These are phyloP conservation scores for Macrobrachium rosenbergii DNA, from an alignment of 1,140 invertebrate species.

Conservation along the genomic window DNA sequence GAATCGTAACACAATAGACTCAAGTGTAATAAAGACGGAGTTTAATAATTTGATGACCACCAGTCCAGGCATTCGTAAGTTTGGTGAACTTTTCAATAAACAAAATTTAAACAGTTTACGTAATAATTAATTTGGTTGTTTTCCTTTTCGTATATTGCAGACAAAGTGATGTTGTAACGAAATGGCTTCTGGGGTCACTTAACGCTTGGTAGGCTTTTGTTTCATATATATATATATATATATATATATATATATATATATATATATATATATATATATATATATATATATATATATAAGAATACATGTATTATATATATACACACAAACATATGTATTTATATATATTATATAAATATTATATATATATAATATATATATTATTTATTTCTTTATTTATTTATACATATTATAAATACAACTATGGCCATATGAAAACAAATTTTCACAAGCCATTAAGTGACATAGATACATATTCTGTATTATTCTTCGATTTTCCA, in stretches of 20 bases:
- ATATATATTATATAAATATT: conserved; percentile 9
- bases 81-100: background rate
- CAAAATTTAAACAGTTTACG: background rate
- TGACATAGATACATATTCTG: background rate
- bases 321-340: conserved; percentile 1
- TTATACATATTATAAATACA: background rate
- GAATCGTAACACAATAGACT: too few relatives aligned
- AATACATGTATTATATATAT: background rate
- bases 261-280: conserved; percentile 28
- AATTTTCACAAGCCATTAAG: background rate
- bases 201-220: too few relatives aligned
- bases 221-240: too few relatives aligned
- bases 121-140: background rate
- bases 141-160: background rate
- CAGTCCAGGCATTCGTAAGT: too few relatives aligned
- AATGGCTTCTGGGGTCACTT: too few relatives aligned
- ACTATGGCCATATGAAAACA: background rate
- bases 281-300: conserved; percentile 1
- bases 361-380: conserved; percentile 9
- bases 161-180: too few relatives aligned
- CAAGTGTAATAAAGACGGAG: too few relatives aligned
- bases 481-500: background rate
- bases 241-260: too few relatives aligned
- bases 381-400: too few relatives aligned
- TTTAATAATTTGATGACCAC: too few relatives aligned